Evolutionary conservation across 1,140 invertebrate genomes (phyloP), one percentile per base, ranked within the genome.

Genomic region (Hyposmocoma kahamanoa): DNA sequence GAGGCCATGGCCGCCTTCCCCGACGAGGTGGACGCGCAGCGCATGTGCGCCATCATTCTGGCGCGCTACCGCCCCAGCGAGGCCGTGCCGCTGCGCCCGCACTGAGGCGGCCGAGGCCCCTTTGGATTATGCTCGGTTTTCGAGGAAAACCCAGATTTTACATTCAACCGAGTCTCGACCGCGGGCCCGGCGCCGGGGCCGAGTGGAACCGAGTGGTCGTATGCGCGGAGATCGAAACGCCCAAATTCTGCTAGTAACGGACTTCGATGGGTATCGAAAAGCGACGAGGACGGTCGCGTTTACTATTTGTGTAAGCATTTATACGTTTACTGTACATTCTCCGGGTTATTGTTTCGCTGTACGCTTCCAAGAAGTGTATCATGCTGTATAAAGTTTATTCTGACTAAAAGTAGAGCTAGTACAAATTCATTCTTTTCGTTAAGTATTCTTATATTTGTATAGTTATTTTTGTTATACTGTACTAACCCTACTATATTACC

Each of bases 31-130:
- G 93, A 97, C 80, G 91, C 95, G 0, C 92, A 97, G 66, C 92
- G 92, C 64, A 94, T 98, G 56, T 98, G 96, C 86, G 93, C 94
- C 24, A 91, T 94, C 47, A 95, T 98, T 56, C 81, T 97, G 47
- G 77, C 76, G 21, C 64, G 82, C 34, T 82, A 80, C 67, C 65
- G 74, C 24, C 81, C 81, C 2, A 80, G 75, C 63, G 82, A 85
- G 42, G 67, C 75, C n/a, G 46, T 69, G 15, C 50, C 58, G 42
- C 42, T 30, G 28, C 44, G 22, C 11, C 46, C 59, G 62, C 36
- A 57, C 47, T 62, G 45, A 59, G 10, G 9, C 4, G 28, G 21
- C 21, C 42, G 21, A 15, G 18, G n/a, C 20, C 21, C 43, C 10
- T 21, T 45, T 28, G 52, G 48, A 41, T 47, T 51, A 32, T 47